Evolutionary conservation across 2,888 invertebrate genomes (phyloP).

Genomic region (Temnothorax unifasciatus): DNA sequence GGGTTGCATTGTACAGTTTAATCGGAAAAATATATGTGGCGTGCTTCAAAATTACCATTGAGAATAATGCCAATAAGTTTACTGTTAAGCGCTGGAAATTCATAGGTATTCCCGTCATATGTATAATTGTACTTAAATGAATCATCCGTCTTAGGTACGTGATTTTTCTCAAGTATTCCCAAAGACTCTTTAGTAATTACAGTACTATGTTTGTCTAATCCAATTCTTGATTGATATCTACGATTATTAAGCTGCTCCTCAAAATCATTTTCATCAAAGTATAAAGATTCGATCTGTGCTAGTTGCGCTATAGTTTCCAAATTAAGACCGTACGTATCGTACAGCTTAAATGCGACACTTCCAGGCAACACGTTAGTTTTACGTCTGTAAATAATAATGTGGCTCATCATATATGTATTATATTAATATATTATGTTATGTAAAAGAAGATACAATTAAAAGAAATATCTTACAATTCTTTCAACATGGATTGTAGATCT

Average conservation of each 20-base stretch:
- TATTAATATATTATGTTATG: not conserved
- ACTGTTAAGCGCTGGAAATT: slow-evolving; percentile 87
- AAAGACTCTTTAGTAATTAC: slow-evolving; percentile 69
- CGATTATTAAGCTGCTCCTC: slow-evolving; percentile 87
- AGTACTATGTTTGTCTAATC: slow-evolving; percentile 34
- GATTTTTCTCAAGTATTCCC: slow-evolving; percentile 84
- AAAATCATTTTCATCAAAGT: slow-evolving; percentile 89
- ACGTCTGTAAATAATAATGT: slow-evolving; percentile 51
- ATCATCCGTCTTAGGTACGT: slow-evolving; percentile 89
- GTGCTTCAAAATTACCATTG: slow-evolving; percentile 74
- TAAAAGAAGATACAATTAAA: not conserved
- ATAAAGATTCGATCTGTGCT: slow-evolving; percentile 89
- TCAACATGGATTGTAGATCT: slow-evolving; percentile 87
- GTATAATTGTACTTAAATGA: slow-evolving; percentile 89
- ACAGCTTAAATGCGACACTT: slow-evolving; percentile 91
- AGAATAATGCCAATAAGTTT: slow-evolving; percentile 83
- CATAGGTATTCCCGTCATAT: slow-evolving; percentile 85
- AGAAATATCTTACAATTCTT: slow-evolving; percentile 73
- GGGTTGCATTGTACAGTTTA: not conserved
- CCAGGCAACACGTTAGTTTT: slow-evolving; percentile 85
- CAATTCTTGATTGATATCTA: slow-evolving; percentile 75
- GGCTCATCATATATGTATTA: not conserved
- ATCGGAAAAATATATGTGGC: not conserved
- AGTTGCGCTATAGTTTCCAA: slow-evolving; percentile 90
- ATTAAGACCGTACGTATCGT: slow-evolving; percentile 93